Percentiles rank a stretch among this genome's conserved stretches.
Conservation (phyloP, 2,113 vertebrate species). For the Myocastor coypus region DNA sequence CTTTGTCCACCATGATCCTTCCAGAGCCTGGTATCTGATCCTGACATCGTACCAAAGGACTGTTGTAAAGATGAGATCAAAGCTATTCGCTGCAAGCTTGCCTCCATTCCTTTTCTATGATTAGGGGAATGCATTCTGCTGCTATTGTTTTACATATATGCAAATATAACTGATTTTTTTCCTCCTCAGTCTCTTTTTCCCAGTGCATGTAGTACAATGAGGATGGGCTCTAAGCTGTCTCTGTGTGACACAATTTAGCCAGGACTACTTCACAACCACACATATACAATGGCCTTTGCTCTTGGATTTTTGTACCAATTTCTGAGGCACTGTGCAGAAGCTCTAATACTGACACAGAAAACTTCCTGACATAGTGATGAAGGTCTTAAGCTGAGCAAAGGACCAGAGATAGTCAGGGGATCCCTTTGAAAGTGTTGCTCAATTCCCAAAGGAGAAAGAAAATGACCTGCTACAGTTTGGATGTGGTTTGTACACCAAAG, state of each 20-base stretch:
- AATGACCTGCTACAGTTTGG: background rate
- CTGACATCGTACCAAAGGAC: background rate
- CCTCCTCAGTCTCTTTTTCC: background rate
- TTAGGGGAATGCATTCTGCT: background rate
- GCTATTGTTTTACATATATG: too few species aligned
- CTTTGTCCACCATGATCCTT: background rate
- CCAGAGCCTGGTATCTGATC: background rate
- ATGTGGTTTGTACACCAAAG: too few species aligned
- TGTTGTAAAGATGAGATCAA: background rate
- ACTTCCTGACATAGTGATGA: background rate
- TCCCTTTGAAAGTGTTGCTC: background rate
- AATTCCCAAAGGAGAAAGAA: background rate
- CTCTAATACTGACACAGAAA: background rate
- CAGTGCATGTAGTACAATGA: background rate
- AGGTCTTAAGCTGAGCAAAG: background rate
- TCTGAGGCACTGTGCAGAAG: background rate
- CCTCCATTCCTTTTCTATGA: background rate
- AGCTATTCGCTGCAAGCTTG: background rate
- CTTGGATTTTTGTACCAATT: background rate
- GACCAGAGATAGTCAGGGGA: background rate
- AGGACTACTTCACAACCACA: background rate
- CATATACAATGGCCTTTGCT: background rate
- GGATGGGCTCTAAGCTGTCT: background rate
- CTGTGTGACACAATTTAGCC: background rate
- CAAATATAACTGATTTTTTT: background rate